Percentiles rank a stretch among this genome's conserved stretches.
Evolutionary conservation across 2,888 invertebrate species (phyloP).

Genomic region (Rhagonycha fulva): DNA sequence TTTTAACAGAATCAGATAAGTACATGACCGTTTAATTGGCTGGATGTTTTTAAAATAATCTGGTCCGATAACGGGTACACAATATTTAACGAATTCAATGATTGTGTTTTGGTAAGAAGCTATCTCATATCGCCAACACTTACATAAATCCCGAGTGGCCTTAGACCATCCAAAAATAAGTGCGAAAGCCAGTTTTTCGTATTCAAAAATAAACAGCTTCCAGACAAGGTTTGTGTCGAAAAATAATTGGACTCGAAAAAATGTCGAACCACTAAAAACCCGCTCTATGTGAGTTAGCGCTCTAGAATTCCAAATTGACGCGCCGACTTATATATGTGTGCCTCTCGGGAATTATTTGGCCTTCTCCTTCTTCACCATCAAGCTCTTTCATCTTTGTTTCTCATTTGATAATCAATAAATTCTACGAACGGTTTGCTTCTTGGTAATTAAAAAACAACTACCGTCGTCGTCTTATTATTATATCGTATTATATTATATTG

Average conservation of each 20-base stretch:
- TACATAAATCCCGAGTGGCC: constrained; percentile 42
- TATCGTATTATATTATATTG: not conserved
- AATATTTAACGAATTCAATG: constrained; percentile 32
- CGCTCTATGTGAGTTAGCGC: constrained; percentile 49
- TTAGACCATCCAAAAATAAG: constrained; percentile 43
- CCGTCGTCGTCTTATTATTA: not conserved
- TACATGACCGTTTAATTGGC: constrained; percentile 23
- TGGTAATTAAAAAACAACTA: not conserved
- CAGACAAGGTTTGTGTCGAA: constrained; percentile 48
- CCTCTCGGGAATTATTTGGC: constrained; percentile 26
- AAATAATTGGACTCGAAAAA: constrained; percentile 51
- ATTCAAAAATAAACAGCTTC: constrained; percentile 47
- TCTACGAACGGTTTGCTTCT: not conserved
- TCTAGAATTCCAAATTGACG: constrained; percentile 51
- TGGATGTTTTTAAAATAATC: constrained; percentile 22
- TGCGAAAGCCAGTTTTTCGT: constrained; percentile 46
- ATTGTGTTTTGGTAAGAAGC: constrained; percentile 27
- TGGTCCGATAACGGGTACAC: constrained; percentile 21
- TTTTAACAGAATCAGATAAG: constrained; percentile 20
- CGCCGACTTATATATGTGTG: constrained; percentile 44
- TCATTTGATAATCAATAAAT: constrained; percentile 4
- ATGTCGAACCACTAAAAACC: constrained; percentile 49
- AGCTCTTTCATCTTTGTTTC: constrained; percentile 7
- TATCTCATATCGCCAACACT: constrained; percentile 45
- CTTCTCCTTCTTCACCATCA: constrained; percentile 16